These are phyloP conservation scores for Drosophila macrospina DNA, from an alignment of 2,888 invertebrate species.

Conservation along the genomic window DNA sequence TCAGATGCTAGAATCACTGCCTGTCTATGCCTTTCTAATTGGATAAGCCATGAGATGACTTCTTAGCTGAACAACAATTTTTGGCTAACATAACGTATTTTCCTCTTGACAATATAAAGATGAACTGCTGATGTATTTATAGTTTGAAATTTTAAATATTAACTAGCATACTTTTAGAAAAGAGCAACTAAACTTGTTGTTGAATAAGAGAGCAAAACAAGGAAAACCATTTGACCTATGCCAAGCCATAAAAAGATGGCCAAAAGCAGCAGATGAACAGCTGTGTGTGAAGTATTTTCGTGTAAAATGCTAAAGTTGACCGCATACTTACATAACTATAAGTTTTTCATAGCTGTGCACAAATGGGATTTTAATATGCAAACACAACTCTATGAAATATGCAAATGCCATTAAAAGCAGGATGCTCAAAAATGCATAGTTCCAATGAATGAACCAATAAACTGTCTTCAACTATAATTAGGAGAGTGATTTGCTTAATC, in stretches of 20 bases:
- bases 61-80: conserved; percentile 3
- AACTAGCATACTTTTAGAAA: background rate
- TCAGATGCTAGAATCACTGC: background rate
- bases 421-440: conserved; percentile 7
- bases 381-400: conserved; percentile 41
- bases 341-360: conserved; percentile 28
- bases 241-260: conserved; percentile 1
- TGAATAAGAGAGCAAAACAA: conserved; percentile 9
- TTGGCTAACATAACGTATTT: no score
- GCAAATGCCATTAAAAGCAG: conserved; percentile 38
- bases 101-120: no score
- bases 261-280: background rate
- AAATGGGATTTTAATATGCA: conserved; percentile 50
- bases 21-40: background rate
- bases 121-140: no score
- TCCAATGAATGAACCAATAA: conserved; percentile 18
- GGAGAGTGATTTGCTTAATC: background rate
- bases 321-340: conserved; percentile 42
- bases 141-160: conserved; percentile 10
- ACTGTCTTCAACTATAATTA: conserved; percentile 20
- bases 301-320: conserved; percentile 26
- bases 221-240: background rate
- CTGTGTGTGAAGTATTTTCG: background rate
- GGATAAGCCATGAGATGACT: background rate
- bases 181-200: conserved; percentile 18